These are phyloP conservation scores for Limenitis camilla DNA, from an alignment of 2,888 invertebrate species.

Conservation along the genomic window DNA sequence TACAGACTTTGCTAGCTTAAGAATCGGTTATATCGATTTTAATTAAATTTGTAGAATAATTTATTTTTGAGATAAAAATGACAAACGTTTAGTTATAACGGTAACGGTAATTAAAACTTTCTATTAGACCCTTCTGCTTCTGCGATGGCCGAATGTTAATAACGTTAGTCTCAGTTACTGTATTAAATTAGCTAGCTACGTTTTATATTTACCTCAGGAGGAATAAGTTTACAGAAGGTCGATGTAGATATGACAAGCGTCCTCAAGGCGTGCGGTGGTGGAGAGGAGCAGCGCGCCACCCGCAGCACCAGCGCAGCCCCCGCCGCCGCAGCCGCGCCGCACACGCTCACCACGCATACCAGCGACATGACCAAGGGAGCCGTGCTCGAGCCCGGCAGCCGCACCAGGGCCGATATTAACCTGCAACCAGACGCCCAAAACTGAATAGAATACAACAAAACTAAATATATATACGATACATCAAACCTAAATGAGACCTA, in stretches of 20 bases:
- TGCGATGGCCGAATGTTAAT: no score
- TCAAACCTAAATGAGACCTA: no score
- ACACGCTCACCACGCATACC: conserved; percentile 34
- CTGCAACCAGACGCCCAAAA: conserved; percentile 30
- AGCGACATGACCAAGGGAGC: conserved; percentile 31
- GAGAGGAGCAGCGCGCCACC: conserved; percentile 31
- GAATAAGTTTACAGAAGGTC: conserved; percentile 31
- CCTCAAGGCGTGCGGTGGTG: conserved; percentile 38
- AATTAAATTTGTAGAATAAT: no score
- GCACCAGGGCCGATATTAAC: conserved; percentile 42
- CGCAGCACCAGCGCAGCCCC: conserved; percentile 38
- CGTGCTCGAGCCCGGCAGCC: conserved; percentile 37
- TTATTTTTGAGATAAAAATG: no score
- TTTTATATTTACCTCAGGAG: conserved; percentile 33
- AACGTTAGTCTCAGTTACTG: no score
- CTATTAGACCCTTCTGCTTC: no score
- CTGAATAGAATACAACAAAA: not conserved
- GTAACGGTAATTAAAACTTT: no score
- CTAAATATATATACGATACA: no score
- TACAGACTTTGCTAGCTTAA: no score
- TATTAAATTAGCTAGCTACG: no score
- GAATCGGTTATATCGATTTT: no score
- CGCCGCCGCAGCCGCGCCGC: conserved; percentile 35
- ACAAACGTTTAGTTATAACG: no score
- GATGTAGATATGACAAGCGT: conserved; percentile 30